Base-by-base conservation (phyloP, 2,797 vertebrate species). In the Cynopterus sphinx region DNA sequence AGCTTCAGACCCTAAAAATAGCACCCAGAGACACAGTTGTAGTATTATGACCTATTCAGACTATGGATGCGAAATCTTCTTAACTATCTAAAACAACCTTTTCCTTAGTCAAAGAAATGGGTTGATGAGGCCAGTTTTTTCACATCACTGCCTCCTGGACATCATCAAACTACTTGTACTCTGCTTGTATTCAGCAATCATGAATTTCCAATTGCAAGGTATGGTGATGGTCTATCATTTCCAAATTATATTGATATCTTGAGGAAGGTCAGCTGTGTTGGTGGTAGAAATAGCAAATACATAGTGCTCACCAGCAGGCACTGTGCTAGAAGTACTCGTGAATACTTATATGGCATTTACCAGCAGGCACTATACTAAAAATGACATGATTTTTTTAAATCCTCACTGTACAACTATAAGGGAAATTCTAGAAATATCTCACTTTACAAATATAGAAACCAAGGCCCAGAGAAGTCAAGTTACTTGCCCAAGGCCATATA, bases 21-120 rank as follows among this genome's bases (percentile, higher is more conserved):
- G 73, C 17, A 43, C 39, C 33, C 15, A 31, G 33, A 79, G 3
- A 28, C n/a, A 78, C 6, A 51, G 33, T 39, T 93, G 68, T 57
- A 89, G 7, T 74, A 59, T 63, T 93, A 87, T 63, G 24, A 78
- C 21, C 15, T 53, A 77, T 16, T 82, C 84, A 86, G 57, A 9
- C 22, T 61, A 6, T 12, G 26, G 17, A 53, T 53, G 3, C 90
- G 21, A 71, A 90, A 17, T 7, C 68, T 73, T 81, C 61, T 90
- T 78, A 83, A 77, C 22, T 46, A 55, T 88, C 43, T 79, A 70
- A 73, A 7, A 71, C 59, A 61, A 59, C 4, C 2, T 28, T 53
- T 94, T 86, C 55, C 22, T 92, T 22, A 82, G 46, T 79, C 19
- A 79, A 73, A 94, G 22, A 77, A 88, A 61, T 91, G 43, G 19